Percentiles rank a stretch among this genome's conserved stretches.
Evolutionary conservation across 2,797 vertebrate genomes (phyloP).

Genomic region (Eupleurogrammus muticus): DNA sequence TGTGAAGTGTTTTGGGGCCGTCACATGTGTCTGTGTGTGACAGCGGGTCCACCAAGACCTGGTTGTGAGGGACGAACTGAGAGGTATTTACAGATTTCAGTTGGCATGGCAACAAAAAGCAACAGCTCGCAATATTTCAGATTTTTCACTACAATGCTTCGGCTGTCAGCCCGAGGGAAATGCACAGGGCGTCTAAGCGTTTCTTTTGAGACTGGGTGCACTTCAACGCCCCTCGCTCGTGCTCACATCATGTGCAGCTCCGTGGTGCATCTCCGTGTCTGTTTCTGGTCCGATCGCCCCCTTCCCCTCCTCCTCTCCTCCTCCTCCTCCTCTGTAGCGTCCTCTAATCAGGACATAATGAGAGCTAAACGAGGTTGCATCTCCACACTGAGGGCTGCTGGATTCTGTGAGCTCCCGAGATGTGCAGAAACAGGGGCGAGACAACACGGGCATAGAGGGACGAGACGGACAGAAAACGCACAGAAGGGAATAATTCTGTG

Average conservation of each 20-base stretch:
- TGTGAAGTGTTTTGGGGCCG: slow-evolving; percentile 14
- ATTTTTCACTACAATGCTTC: slow-evolving; percentile 54
- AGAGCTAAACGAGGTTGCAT: slow-evolving; percentile 85
- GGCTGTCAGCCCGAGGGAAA: slow-evolving; percentile 49
- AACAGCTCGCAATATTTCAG: slow-evolving; percentile 71
- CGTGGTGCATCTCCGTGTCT: slow-evolving; percentile 64
- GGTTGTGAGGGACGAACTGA: slow-evolving; percentile 57
- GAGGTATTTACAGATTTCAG: slow-evolving; percentile 81
- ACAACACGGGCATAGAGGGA: slow-evolving; percentile 31
- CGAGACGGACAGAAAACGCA: slow-evolving; percentile 38
- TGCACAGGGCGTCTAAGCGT: slow-evolving; percentile 44
- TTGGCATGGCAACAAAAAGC: slow-evolving; percentile 84
- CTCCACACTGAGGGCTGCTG: slow-evolving; percentile 72
- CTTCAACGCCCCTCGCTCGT: slow-evolving; percentile 35
- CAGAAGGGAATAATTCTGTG: slow-evolving; percentile 63
- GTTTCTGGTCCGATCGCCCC: slow-evolving; percentile 62
- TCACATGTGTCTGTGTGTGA: not conserved
- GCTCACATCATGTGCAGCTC: slow-evolving; percentile 36
- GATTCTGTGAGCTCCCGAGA: slow-evolving; percentile 60
- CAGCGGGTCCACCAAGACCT: slow-evolving; percentile 51
- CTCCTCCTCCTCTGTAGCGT: slow-evolving; percentile 72
- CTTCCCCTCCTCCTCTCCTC: slow-evolving; percentile 73
- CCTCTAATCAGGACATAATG: slow-evolving; percentile 86
- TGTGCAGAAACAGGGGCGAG: slow-evolving; percentile 44
- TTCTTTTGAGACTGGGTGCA: slow-evolving; percentile 54